Evolutionary conservation across 2,888 invertebrate genomes (phyloP), one percentile per base, ranked within the genome.

Genomic region (Dyspetes luteomarginatus): DNA sequence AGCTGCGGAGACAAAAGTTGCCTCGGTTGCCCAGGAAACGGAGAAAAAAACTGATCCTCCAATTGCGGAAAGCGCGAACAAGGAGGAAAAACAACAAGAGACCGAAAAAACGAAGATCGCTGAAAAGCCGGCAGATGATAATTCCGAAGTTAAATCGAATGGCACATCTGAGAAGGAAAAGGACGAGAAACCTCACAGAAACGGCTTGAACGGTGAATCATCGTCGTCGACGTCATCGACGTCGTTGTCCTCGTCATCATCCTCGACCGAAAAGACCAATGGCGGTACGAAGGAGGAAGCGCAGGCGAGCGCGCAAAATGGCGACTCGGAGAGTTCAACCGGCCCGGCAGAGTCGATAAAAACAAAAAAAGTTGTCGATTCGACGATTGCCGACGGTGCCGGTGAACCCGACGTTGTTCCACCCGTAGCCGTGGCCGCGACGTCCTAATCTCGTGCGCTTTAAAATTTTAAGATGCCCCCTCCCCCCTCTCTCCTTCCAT

Each of bases 361-460:
- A 84, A 87, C 91, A 64, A 91, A 91, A 85, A 91, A 91, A 74
- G 89, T 91, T 68, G 91, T 90, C 68, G 91, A 90, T 75, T 86
- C 90, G 67, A 85, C 87, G 58, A 86, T 90, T 60, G 89, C 89
- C 56, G 92, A 92, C 45, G 90, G 88, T 78, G 88, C 89, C 71
- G 91, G 89, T 72, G 92, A 91, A 85, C 85, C 91, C 52, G 91
- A 92, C 24, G 91, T 91, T 82, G 91, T 90, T 81, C 84, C 85
- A 74, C 90, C 91, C 73, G 88, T 90, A 24, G 89, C 91, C 80
- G 90, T 90, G 77, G 90, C 90, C 72, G 92, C 92, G 84, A 91
- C 91, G 87, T 92, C 92, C 87, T 92, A 92, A 92, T 91, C 87
- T 87, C 87, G 83, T 86, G 83, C 64, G 85, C 86, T 85, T 71